Evolutionary conservation across 2,113 vertebrate species (phyloP), one percentile per base, ranked within the genome.

Genomic region (Lophius piscatorius): DNA sequence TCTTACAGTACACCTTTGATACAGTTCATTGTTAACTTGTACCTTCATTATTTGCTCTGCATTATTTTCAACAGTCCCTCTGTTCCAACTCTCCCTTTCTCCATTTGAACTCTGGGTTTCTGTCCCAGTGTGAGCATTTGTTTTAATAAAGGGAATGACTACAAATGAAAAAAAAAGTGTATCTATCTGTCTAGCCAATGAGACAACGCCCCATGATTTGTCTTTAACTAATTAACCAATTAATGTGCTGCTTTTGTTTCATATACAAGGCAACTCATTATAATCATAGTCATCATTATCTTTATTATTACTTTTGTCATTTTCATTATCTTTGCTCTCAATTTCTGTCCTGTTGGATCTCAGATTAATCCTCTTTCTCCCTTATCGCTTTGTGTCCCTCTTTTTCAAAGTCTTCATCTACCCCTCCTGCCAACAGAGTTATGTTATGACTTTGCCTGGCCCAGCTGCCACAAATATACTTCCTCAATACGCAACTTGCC

Each of bases 61-160:
- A 48, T 78, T 65, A 71, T 57, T 59, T 31, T 69, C 22, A 56
- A 44, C 51, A 31, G 28, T 59, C 55, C 28, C 17, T 20, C 4
- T 23, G 14, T 48, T 64, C 50, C 8, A 33, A 51, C 29, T 18
- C 16, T 20, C 38, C 20, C 38, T 18, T 38, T 59, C 47, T 64
- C 75, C 26, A 45, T 57, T 14, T 81, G 78, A 86, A 83, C 80
- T 83, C 65, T 64, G 63, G 51, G 75, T 84, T 81, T 67, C 74
- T 76, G 74, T 85, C 81, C 79, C 78, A 59, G 51, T 66, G 63
- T 76, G 74, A 82, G 76, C 79, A 82, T 87, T 88, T 72, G 80
- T 84, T 70, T 66, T 34, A 16, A 81, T 80, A 80, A 84, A 73
- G 64, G 59, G 50, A 63, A 83, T 75, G 59, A 84, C 76, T 82